Base-by-base conservation (phyloP, 2,888 invertebrate genomes). In the Xanthorhoe spadicearia region DNA sequence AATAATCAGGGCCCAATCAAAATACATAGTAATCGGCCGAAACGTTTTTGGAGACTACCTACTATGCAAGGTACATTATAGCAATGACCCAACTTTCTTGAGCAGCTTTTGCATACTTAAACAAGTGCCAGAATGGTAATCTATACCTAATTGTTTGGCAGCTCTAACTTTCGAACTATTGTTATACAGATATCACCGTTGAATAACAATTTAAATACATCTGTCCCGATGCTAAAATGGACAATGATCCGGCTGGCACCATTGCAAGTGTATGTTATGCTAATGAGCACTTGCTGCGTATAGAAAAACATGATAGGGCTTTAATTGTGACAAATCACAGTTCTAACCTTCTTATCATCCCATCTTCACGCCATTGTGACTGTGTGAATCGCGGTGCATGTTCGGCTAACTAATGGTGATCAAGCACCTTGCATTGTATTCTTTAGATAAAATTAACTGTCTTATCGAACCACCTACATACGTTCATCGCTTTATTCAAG, bases 321-420 rank as follows among this genome's bases (percentile, higher is more conserved):
- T 57, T 74, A 78, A 83, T 80, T 79, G 79, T 80, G 83, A 82
- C 82, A 84, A 83, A 83, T 82, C 76, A 74, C 69, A 64, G 72
- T 69, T 68, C 63, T 48, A 71, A 69, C 72, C 68, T 52, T 61
- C 57, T 9, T 69, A 74, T 71, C 72, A 72, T 68, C 66, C 67
- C 74, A 77, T 78, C 77, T 77, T 69, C 71, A 68, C 68, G 66
- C 73, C 70, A 80, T 81, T 83, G 80, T 83, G 66, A 79, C 82
- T 82, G 80, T 83, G 66, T 63, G 70, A 75, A 77, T 75, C 77
- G 67, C 74, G 73, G 75, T 23, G 23, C 23, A 23, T 75, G 76
- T 77, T 77, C 74, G 74, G 70, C 76, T 75, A 69, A 68, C 74
- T 77, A 77, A 82, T 76, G 70, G 72, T 70, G 67, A 75, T 74